A percentile compares a stretch with the other conserved stretches of the same genome.
These are phyloP conservation scores for Labeo rohita DNA, from an alignment of 2,113 vertebrate genomes.

Conservation along the genomic window DNA sequence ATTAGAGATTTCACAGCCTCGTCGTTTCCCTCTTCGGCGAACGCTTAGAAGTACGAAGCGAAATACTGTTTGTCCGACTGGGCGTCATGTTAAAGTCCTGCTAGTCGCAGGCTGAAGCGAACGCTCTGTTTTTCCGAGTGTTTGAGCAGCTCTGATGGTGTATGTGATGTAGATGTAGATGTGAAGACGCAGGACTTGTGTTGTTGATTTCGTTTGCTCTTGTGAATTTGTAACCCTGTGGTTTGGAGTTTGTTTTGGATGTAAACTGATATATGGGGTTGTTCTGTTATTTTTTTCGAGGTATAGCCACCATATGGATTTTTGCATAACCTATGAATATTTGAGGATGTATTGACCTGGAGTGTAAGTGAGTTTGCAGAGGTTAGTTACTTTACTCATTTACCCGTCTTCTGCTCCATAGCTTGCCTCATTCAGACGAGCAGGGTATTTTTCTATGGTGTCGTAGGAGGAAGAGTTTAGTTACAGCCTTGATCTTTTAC, in stretches of 20 bases:
- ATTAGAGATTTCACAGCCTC: background rate
- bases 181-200: constrained; percentile 26
- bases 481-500: constrained; percentile 63
- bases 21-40: background rate
- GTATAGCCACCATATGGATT: constrained; percentile 59
- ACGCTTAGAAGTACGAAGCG: background rate
- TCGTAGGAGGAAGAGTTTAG: constrained; percentile 58
- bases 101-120: too few species aligned
- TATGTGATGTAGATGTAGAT: constrained; percentile 30
- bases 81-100: too few species aligned
- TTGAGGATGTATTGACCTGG: constrained; percentile 60
- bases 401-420: constrained; percentile 44
- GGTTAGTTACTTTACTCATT: constrained; percentile 27
- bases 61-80: too few species aligned
- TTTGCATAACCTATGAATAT: constrained; percentile 66
- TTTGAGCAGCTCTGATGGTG: background rate
- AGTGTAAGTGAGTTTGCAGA: constrained; percentile 44
- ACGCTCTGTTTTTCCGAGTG: too few species aligned
- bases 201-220: constrained; percentile 54
- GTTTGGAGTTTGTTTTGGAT: constrained; percentile 49
- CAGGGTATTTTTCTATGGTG: constrained; percentile 75
- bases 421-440: constrained; percentile 66
- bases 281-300: background rate
- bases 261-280: constrained; percentile 19
- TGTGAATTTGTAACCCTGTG: constrained; percentile 54